Conservation (phyloP, 2,888 invertebrate species). For the Andricus quercusramuli region DNA sequence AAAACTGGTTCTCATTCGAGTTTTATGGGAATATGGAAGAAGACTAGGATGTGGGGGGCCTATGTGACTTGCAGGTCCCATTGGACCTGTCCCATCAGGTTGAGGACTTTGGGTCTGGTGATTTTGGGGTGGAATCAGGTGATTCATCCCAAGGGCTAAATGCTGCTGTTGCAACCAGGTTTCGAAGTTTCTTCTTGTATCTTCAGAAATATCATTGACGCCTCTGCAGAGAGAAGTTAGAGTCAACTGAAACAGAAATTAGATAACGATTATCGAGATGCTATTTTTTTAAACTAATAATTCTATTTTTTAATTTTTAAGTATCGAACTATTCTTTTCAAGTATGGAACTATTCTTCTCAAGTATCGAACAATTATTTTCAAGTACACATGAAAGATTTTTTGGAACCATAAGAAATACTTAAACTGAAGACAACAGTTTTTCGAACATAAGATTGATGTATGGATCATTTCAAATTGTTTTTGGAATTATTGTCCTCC, state of each 20-base stretch:
- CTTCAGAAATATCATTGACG: constrained; percentile 89
- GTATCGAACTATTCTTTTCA: no score
- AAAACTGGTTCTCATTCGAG: constrained; percentile 97
- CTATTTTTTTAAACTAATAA: no score
- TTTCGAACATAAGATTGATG: no score
- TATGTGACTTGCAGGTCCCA: constrained; percentile 78
- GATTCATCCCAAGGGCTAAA: constrained; percentile 71
- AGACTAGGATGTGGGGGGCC: constrained; percentile 85
- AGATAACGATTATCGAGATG: not conserved
- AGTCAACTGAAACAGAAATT: constrained; percentile 82
- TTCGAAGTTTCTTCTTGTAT: constrained; percentile 92
- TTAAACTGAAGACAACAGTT: no score
- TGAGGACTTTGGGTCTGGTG: constrained; percentile 73
- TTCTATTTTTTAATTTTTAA: no score
- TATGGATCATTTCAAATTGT: no score
- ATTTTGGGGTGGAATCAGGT: constrained; percentile 68
- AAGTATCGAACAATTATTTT: no score
- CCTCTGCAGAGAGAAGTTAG: constrained; percentile 92
- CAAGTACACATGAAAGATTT: no score
- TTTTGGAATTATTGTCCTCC: no score
- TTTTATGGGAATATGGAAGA: constrained; percentile 85
- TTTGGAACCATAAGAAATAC: no score
- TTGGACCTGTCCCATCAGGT: constrained; percentile 77
- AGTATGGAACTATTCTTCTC: no score
- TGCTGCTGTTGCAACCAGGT: constrained; percentile 84